Percentiles rank a stretch among this genome's conserved stretches.
These are phyloP conservation scores for Anoncus sp. DNA, from an alignment of 2,888 invertebrate species.

Conservation along the genomic window DNA sequence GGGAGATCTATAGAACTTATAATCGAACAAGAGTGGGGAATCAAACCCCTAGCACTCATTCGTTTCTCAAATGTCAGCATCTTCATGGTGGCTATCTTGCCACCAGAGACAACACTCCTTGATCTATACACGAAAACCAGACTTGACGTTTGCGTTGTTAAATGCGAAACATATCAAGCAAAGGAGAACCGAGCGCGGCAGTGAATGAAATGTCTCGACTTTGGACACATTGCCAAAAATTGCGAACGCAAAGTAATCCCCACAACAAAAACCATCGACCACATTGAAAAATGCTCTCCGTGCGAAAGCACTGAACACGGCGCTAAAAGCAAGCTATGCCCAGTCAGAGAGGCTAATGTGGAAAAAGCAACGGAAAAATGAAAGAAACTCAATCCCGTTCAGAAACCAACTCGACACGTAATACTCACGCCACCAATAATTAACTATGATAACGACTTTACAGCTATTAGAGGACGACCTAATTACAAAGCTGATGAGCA, in stretches of 20 bases:
- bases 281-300: conserved; percentile 3
- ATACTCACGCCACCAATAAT: neutral
- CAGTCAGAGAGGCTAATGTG: conserved; percentile 5
- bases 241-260: conserved; percentile 17
- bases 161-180: conserved; percentile 15
- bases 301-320: conserved; percentile 6
- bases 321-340: conserved; percentile 20
- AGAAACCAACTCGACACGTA: neutral
- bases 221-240: conserved; percentile 13
- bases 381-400: neutral
- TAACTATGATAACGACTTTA: conserved; percentile 16
- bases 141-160: neutral
- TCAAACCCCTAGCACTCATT: conserved; percentile 8
- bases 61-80: neutral
- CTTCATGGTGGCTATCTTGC: conserved; percentile 1
- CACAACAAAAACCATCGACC: conserved; percentile 1
- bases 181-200: conserved; percentile 3
- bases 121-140: conserved; percentile 15
- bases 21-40: conserved; percentile 19
- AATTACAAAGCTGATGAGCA: neutral
- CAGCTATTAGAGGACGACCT: neutral
- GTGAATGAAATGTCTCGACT: conserved; percentile 30
- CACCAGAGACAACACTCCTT: neutral
- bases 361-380: conserved; percentile 32
- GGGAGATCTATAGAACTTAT: conserved; percentile 23